phyloP scores from a whole-genome alignment of 2,888 invertebrate genomes.

The Xanthorhoe designata region DNA sequence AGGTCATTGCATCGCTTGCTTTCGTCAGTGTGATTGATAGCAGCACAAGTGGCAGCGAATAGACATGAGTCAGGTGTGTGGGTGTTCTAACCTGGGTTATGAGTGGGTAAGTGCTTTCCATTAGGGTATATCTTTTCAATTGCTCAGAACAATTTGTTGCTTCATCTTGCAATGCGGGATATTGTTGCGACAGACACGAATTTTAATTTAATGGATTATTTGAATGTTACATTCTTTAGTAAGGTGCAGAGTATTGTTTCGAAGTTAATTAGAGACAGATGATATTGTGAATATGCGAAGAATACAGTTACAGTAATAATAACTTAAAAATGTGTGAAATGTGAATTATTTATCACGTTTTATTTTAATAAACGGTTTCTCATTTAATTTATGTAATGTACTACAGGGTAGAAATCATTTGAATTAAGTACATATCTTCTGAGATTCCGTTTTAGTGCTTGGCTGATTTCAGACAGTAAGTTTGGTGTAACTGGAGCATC shows the following conservation, averaged over 20 bases:
- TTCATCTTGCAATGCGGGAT: neutral
- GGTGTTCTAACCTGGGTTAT: conserved; percentile 24
- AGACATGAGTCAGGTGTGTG: conserved; percentile 26
- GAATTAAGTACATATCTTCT: neutral
- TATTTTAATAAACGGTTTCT: no score
- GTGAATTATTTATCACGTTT: no score
- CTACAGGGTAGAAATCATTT: no score
- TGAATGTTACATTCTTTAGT: neutral
- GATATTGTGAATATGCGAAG: no score
- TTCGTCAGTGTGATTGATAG: conserved; percentile 24
- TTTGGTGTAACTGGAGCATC: conserved; percentile 40
- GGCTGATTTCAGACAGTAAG: conserved; percentile 37
- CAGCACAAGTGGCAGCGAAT: conserved; percentile 16
- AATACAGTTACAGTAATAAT: no score
- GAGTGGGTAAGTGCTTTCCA: conserved; percentile 32
- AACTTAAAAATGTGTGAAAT: no score
- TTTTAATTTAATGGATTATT: neutral
- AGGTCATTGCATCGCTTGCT: conserved; percentile 15
- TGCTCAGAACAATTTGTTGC: conserved; percentile 6
- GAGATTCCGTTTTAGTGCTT: conserved; percentile 34
- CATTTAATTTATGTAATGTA: no score
- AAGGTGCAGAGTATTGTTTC: neutral
- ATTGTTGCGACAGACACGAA: neutral
- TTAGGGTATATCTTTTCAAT: conserved; percentile 33
- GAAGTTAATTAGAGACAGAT: no score